Evolutionary conservation across 2,113 vertebrate species (phyloP).

Genomic region (Spizaetus ornatus): DNA sequence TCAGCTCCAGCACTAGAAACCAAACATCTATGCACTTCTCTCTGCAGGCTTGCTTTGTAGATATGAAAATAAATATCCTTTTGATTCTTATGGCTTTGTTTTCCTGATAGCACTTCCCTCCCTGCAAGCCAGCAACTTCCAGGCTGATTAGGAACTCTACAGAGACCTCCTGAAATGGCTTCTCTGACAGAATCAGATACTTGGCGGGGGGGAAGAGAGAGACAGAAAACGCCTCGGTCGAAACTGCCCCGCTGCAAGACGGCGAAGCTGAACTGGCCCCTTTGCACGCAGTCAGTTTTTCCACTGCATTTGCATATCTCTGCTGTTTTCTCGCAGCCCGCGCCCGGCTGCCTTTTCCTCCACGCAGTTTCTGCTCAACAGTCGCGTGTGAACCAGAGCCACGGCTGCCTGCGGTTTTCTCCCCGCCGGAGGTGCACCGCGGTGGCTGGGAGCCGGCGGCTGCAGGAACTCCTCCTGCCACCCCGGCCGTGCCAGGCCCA

Average conservation of each 20-base stretch:
- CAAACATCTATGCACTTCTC: neutral
- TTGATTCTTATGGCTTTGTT: neutral
- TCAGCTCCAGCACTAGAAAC: neutral
- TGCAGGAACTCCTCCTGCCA: neutral
- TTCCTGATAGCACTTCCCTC: neutral
- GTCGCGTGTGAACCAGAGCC: neutral
- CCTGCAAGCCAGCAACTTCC: neutral
- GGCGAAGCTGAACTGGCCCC: neutral
- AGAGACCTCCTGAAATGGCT: neutral
- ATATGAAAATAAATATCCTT: neutral
- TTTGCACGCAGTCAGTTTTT: constrained; percentile 52
- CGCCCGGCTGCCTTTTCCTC: neutral
- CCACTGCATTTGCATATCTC: constrained; percentile 65
- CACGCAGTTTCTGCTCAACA: neutral
- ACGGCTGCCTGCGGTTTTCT: neutral
- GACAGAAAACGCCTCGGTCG: neutral
- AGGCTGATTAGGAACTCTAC: neutral
- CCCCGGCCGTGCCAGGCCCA: rapidly evolving
- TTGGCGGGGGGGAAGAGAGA: neutral
- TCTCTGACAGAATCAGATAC: neutral
- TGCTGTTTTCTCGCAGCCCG: neutral
- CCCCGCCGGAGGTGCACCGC: neutral
- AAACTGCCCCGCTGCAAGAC: neutral
- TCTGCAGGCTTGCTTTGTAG: neutral
- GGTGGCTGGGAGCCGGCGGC: neutral